Conservation (phyloP, 37 sponge, comb jelly and placozoan species). For the Chondrilla cf. caribensis region DNA sequence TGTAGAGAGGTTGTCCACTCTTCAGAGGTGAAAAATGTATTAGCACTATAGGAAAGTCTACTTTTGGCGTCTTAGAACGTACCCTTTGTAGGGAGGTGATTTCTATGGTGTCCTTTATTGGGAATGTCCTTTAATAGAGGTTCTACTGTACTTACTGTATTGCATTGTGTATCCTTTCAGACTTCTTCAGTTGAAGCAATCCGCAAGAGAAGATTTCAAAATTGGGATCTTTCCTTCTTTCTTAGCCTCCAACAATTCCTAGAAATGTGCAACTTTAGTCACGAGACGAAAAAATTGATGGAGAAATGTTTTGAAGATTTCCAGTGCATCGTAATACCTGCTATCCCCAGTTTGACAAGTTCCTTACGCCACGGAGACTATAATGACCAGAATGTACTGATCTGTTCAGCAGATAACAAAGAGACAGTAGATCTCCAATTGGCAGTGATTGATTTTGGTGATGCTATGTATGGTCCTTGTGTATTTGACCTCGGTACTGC, state of each 20-base stretch:
- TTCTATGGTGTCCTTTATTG: too few species aligned
- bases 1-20: too few species aligned
- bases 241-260: background rate
- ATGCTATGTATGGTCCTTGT: background rate
- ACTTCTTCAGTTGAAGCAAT: background rate
- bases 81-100: too few species aligned
- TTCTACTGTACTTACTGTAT: too few species aligned
- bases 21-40: too few species aligned
- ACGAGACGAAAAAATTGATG: background rate
- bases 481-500: background rate
- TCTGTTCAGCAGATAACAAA: background rate
- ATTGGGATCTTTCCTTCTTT: background rate
- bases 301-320: background rate
- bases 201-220: background rate
- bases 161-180: too few species aligned
- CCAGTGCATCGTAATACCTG: background rate
- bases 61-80: too few species aligned
- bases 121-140: too few species aligned
- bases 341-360: background rate
- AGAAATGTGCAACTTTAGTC: background rate
- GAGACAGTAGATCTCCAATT: background rate
- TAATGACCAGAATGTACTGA: background rate
- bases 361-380: background rate
- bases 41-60: too few species aligned
- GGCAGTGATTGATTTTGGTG: conserved; percentile 3